Evolutionary conservation across 2,888 invertebrate genomes (phyloP).

Genomic region (Meteorus cinctellus): DNA sequence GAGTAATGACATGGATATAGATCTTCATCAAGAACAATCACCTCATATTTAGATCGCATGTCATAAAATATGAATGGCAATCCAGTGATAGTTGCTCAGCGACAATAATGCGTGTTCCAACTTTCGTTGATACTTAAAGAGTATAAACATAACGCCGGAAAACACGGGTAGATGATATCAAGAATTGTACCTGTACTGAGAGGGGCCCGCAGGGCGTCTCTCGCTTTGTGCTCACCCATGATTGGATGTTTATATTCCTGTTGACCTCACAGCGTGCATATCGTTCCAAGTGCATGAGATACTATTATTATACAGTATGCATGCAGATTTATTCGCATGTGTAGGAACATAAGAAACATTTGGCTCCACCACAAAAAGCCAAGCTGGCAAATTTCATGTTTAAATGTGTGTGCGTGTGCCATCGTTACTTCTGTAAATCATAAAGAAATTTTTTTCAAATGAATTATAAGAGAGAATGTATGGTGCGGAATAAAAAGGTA

Average conservation of each 20-base stretch:
- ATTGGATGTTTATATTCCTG: slow-evolving; percentile 42
- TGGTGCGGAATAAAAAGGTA: background rate
- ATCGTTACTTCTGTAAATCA: background rate
- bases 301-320: background rate
- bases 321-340: background rate
- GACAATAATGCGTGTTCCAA: slow-evolving; percentile 35
- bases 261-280: slow-evolving; percentile 25
- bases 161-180: slow-evolving; percentile 72
- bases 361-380: background rate
- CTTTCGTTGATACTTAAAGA: slow-evolving; percentile 62
- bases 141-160: slow-evolving; percentile 68
- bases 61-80: slow-evolving; percentile 13
- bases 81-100: slow-evolving; percentile 18
- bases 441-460: background rate
- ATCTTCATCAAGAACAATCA: background rate
- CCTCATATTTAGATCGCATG: background rate
- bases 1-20: too few species aligned
- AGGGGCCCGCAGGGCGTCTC: slow-evolving; percentile 66
- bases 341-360: background rate
- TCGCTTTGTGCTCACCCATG: slow-evolving; percentile 43
- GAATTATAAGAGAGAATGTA: background rate
- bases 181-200: slow-evolving; percentile 64
- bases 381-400: background rate
- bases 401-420: background rate
- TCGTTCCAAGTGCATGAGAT: too few species aligned